phyloP scores from a whole-genome alignment of 1,140 invertebrate species.

The Bombus confusus region DNA sequence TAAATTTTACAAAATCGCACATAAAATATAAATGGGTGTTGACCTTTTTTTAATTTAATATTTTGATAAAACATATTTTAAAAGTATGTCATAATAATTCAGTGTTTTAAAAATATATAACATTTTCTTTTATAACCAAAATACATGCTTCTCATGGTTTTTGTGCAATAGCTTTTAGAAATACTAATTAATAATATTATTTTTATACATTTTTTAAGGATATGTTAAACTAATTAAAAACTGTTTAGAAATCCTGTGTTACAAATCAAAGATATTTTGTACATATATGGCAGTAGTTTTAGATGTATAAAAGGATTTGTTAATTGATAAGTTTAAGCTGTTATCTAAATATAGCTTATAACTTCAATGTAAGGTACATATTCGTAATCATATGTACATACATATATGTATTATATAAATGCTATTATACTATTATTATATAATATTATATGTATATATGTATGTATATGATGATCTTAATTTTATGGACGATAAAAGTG shows the following conservation, averaged over 20 bases:
- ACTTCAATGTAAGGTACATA: neutral
- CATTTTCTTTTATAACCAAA: neutral
- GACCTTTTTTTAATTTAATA: neutral
- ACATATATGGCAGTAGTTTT: constrained; percentile 25
- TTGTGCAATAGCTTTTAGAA: neutral
- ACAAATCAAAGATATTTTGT: constrained; percentile 8
- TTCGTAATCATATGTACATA: constrained; percentile 13
- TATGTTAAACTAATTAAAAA: neutral
- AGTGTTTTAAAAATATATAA: neutral
- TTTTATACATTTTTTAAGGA: constrained; percentile 18
- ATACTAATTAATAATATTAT: neutral
- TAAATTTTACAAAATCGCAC: constrained; percentile 13
- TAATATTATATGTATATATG: too few relatives aligned
- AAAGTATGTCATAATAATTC: neutral
- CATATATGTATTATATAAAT: neutral
- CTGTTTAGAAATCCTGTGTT: neutral
- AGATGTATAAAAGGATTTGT: neutral
- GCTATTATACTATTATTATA: too few relatives aligned
- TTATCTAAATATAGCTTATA: neutral
- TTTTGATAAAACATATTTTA: neutral
- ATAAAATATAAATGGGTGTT: neutral
- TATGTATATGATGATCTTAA: neutral
- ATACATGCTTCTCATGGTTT: neutral
- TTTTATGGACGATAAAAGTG: constrained; percentile 36
- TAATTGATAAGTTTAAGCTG: neutral